These are phyloP conservation scores for Hymenopus coronatus DNA, from an alignment of 2,888 invertebrate species.

Conservation along the genomic window DNA sequence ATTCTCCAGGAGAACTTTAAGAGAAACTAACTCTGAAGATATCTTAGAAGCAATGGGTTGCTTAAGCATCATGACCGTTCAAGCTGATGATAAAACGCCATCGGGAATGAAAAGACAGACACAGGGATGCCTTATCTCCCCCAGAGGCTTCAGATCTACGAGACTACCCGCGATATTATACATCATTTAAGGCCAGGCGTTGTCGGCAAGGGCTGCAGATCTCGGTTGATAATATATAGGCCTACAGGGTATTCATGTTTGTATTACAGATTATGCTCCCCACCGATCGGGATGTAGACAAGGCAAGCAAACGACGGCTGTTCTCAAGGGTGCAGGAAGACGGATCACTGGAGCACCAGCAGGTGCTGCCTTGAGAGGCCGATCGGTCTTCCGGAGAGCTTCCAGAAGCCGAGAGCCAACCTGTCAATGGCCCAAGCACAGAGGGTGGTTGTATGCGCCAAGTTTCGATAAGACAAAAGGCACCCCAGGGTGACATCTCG, in stretches of 20 bases:
- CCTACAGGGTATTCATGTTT: background rate
- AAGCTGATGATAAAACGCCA: background rate
- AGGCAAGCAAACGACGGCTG: background rate
- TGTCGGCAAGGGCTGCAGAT: background rate
- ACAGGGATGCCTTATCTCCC: background rate
- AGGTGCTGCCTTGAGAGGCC: constrained; percentile 22
- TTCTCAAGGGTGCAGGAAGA: constrained; percentile 1
- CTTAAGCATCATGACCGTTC: background rate
- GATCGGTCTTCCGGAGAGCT: constrained; percentile 22
- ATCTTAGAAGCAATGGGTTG: too few relatives aligned
- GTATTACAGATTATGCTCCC: background rate
- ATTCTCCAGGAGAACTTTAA: too few relatives aligned
- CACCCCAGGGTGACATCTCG: constrained; percentile 29
- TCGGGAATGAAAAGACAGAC: background rate
- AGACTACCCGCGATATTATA: background rate
- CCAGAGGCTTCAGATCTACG: background rate
- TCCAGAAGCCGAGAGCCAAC: background rate
- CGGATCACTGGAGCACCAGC: constrained; percentile 7
- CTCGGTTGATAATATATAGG: background rate
- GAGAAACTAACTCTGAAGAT: too few relatives aligned
- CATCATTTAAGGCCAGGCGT: background rate
- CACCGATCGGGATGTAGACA: background rate
- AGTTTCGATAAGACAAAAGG: constrained; percentile 24
- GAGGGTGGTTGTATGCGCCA: background rate
- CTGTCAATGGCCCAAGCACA: constrained; percentile 20